Conservation (phyloP, 2,888 invertebrate genomes). For the Eubasilissa splendida region DNA sequence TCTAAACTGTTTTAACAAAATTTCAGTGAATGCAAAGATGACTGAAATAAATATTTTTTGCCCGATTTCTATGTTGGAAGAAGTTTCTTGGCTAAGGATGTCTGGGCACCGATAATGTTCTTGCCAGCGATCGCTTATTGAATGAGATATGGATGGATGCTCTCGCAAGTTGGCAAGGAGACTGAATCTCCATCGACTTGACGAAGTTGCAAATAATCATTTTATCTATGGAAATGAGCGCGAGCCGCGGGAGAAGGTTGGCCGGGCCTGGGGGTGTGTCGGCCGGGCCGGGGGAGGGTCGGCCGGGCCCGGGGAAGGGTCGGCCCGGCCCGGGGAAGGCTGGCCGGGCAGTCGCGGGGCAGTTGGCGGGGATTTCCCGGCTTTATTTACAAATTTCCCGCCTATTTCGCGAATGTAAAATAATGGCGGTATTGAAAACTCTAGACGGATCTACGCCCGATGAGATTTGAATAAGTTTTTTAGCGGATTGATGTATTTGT, state of each 20-base stretch:
- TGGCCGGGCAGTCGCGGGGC: neutral
- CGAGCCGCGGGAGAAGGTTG: neutral
- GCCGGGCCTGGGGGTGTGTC: neutral
- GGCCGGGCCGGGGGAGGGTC: neutral
- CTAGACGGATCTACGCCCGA: neutral
- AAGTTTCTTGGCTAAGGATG: too few species aligned
- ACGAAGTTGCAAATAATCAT: neutral
- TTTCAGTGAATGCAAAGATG: too few species aligned
- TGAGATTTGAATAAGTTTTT: neutral
- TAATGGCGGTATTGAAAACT: neutral
- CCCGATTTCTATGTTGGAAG: too few species aligned
- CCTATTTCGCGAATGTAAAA: constrained; percentile 13
- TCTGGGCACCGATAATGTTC: too few species aligned
- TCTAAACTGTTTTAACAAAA: too few species aligned
- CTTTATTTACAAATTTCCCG: constrained; percentile 7
- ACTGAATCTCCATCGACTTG: constrained; percentile 5
- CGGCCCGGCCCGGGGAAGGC: neutral
- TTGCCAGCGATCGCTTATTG: too few species aligned
- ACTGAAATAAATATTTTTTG: too few species aligned
- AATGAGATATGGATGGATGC: too few species aligned
- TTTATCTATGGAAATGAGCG: neutral
- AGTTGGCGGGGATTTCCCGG: constrained; percentile 13
- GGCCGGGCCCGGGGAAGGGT: neutral
- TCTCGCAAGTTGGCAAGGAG: neutral
- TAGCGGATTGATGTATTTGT: too few species aligned